Base-by-base conservation (phyloP, 1,140 invertebrate species). In the Psilanteris sp. region DNA sequence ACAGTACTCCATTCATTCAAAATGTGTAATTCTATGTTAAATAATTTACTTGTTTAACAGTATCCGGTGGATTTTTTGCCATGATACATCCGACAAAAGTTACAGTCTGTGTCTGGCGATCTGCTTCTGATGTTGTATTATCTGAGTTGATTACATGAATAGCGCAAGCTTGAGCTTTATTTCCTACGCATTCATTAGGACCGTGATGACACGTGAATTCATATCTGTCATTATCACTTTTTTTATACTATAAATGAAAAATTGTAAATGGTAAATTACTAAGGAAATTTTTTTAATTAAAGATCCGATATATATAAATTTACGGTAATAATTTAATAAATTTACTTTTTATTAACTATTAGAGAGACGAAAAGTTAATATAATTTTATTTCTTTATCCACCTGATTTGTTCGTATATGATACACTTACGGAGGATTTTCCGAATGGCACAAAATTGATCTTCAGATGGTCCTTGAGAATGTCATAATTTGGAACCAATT, bases 121-220 rank as follows among this genome's bases (percentile, higher is more conserved):
- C 46, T 57, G 85, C 80, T 80, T 41, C 46, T 3, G 32, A n/a
- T 0, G 15, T 8, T 0, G 83, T 4, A 7, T 18, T 50, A n/a
- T 52, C 66, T 24, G 90, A 81, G 13, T 79, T 79, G 7, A 87
- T 85, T 15, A 81, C 75, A 7, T 81, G 3, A 4, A 94, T 83
- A 15, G 88, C 91, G 64, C 93, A 94, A 2, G 91, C 90, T 72
- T 93, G 92, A 7, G 90, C 85, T 39, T 88, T 90, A 80, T 94
- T 93, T 1, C 92, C 92, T 22, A 88, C 83, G 59, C 93, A 94
- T 78, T 94, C 93, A 0, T 64, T 62, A 0, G 87, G 82, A 0
- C 93, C 93, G 70, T 94, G 93, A 81, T 94, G 93, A 61, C 93
- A 94, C 11, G 77, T 67, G 79, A 94, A 93, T 7, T 82, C 43